Conservation (phyloP, 1,140 invertebrate species). For the Drosophila pallidifrons region DNA sequence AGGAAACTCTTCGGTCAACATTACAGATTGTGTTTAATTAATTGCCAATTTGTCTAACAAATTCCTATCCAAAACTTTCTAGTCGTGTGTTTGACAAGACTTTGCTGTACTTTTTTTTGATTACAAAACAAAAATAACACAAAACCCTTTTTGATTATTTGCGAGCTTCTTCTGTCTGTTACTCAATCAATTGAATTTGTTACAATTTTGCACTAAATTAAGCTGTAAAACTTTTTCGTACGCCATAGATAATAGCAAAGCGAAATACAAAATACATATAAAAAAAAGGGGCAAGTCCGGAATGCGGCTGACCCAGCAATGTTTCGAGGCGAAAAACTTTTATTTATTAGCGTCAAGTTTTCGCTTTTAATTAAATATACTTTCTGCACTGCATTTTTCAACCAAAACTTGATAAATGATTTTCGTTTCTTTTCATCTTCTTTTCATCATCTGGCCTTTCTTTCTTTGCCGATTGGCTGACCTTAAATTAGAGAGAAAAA, state of each 20-base stretch:
- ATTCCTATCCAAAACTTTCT: neutral
- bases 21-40: constrained; percentile 3
- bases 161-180: constrained; percentile 14
- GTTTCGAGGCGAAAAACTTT: constrained; percentile 39
- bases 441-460: neutral
- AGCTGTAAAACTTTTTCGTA: constrained; percentile 54
- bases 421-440: constrained; percentile 12
- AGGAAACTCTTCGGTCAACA: too few relatives aligned
- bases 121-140: neutral
- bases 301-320: constrained; percentile 9
- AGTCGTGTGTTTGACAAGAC: neutral
- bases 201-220: constrained; percentile 71
- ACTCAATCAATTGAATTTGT: constrained; percentile 64
- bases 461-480: constrained; percentile 38
- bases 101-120: constrained; percentile 39
- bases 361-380: constrained; percentile 75
- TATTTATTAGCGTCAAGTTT: constrained; percentile 78
- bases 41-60: constrained; percentile 17
- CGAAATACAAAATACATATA: constrained; percentile 10
- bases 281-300: constrained; percentile 9
- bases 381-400: constrained; percentile 56
- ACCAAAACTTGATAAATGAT: constrained; percentile 72
- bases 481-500: constrained; percentile 36
- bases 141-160: constrained; percentile 7
- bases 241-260: neutral